Conservation (phyloP, 2,113 vertebrate species). For the Catharus fuscescens region DNA sequence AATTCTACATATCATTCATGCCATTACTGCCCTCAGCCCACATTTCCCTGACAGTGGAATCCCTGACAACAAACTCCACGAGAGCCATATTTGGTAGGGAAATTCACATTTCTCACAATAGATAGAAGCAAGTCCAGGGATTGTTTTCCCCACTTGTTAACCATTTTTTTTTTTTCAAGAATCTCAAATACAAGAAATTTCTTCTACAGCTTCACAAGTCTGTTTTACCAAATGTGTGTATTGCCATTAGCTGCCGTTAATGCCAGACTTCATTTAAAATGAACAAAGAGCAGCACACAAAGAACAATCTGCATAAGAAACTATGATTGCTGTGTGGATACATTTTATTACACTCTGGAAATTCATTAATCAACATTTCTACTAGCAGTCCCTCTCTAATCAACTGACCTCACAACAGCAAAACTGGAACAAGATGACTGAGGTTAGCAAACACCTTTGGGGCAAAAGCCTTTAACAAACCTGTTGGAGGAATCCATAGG, state of each 20-base stretch:
- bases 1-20: background rate
- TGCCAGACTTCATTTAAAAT: background rate
- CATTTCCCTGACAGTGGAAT: background rate
- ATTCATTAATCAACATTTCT: background rate
- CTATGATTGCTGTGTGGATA: background rate
- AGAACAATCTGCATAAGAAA: background rate
- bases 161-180: background rate
- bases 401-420: background rate
- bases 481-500: background rate
- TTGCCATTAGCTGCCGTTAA: background rate
- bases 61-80: background rate
- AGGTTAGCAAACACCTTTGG: background rate
- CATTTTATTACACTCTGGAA: background rate
- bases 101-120: background rate
- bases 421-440: background rate
- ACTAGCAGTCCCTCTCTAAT: background rate
- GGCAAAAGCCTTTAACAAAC: background rate
- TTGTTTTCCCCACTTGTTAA: background rate
- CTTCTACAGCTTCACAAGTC: background rate
- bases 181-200: background rate
- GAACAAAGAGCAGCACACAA: background rate
- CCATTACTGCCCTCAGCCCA: background rate
- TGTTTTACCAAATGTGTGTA: background rate
- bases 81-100: background rate
- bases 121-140: background rate